phyloP scores from a whole-genome alignment of 92 coral and sea anemone genomes.

The Zoanthus sociatus region DNA sequence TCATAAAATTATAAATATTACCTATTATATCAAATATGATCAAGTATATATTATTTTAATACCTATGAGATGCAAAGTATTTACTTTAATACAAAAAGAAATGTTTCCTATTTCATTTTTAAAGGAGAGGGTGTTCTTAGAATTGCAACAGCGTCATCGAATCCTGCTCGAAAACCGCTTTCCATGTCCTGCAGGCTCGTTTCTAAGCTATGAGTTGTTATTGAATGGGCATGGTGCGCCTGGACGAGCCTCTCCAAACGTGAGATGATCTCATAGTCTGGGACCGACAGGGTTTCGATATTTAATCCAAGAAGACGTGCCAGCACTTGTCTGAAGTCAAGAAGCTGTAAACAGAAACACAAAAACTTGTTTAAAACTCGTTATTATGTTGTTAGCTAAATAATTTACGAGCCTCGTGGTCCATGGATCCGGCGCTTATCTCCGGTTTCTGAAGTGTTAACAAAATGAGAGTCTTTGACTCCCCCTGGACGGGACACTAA shows the following conservation, averaged over 20 bases:
- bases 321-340: conserved; percentile 96
- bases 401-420: too few species aligned
- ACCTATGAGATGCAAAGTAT: not conserved
- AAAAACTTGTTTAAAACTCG: not conserved
- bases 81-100: not conserved
- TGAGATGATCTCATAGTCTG: conserved; percentile 99
- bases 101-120: conserved; percentile 54
- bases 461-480: too few species aligned
- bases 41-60: not conserved
- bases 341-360: conserved; percentile 61
- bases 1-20: not conserved
- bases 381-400: not conserved
- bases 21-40: not conserved
- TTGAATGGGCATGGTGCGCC: conserved; percentile 98
- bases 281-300: conserved; percentile 92
- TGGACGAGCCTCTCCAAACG: conserved; percentile 99
- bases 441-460: too few species aligned
- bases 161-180: conserved; percentile 87
- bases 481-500: too few species aligned
- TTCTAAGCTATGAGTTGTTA: conserved; percentile 97
- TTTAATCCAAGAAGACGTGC: conserved; percentile 98
- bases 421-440: too few species aligned
- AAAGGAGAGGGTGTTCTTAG: conserved; percentile 86
- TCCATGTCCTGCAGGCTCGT: conserved; percentile 99
- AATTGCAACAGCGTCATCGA: conserved; percentile 93